Evolutionary conservation across 2,113 vertebrate species (phyloP), one percentile per base, ranked within the genome.

Genomic region (Centropus bengalensis): DNA sequence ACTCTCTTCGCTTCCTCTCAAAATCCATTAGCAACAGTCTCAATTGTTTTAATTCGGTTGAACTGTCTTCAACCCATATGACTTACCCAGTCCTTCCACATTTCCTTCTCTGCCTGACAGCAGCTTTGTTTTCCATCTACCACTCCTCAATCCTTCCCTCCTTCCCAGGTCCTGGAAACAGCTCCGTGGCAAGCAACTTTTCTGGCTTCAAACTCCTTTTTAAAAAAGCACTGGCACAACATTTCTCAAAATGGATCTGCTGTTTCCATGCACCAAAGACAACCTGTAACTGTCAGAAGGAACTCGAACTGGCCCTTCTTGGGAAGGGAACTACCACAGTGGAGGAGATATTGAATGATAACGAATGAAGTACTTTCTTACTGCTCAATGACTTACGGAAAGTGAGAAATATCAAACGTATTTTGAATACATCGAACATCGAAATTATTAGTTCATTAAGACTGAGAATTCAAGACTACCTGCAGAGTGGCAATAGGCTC

Each of bases 401-500:
- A 92, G 36, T 14, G 27, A 82, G 40, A 93, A 42, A n/a, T 42
- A 82, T 84, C 24, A 75, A 71, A 44, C 20, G 26, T 64, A 22
- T n/a, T n/a, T n/a, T n/a, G n/a, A n/a, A n/a, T n/a, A n/a, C n/a
- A 82, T 33, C 52, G 36, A 92, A 73, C 28, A 80, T 2, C 23
- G 28, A 55, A 80, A 82, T 74, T 10, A 49, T 14, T 58, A 40
- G 13, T 84, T 79, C 69, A 56, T 85, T n/a, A 27, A 92, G 64
- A 75, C 24, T 73, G 18, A 27, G n/a, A 75, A 81, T 63, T 86
- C 54, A 80, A 81, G 47, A 83, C 47, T n/a, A 77, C 30, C 0
- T 0, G 30, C 16, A 44, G 17, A 2, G 0, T 5, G 28, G 30
- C 59, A 75, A 38, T 0, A 56, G 18, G 89, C 14, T 47, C 60